Evolutionary conservation across 2,888 invertebrate genomes (phyloP).

Genomic region (Lasioglossum vierecki): DNA sequence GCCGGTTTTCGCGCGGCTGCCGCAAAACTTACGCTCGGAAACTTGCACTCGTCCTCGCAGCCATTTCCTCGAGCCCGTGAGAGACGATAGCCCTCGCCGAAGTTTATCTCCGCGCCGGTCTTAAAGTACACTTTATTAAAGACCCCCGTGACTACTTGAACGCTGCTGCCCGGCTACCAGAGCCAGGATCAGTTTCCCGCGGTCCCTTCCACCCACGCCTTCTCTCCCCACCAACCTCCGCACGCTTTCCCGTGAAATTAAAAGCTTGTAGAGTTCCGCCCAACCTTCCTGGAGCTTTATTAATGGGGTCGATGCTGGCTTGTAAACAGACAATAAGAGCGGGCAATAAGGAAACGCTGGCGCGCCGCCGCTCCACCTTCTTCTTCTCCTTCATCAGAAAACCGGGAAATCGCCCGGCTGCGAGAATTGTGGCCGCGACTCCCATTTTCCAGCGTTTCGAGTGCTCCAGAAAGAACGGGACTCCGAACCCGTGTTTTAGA

Average conservation of each 20-base stretch:
- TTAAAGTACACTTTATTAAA: slow-evolving; percentile 81
- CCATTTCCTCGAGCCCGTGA: slow-evolving; percentile 50
- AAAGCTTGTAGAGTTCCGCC: slow-evolving; percentile 72
- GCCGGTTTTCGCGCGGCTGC: slow-evolving; percentile 23
- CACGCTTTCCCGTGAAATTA: slow-evolving; percentile 70
- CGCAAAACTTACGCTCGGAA: slow-evolving; percentile 70
- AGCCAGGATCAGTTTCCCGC: slow-evolving; percentile 55
- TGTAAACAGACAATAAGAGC: slow-evolving; percentile 65
- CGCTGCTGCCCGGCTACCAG: slow-evolving; percentile 27
- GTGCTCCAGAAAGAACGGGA: not conserved
- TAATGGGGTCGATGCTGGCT: slow-evolving; percentile 66
- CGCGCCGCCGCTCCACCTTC: not conserved
- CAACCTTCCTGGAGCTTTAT: slow-evolving; percentile 62
- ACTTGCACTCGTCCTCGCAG: slow-evolving; percentile 67
- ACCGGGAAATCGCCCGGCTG: slow-evolving; percentile 11
- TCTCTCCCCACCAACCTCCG: slow-evolving; percentile 31
- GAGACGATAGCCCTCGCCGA: slow-evolving; percentile 73
- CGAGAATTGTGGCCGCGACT: slow-evolving; percentile 21
- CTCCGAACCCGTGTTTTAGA: not conserved
- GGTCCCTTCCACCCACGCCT: slow-evolving; percentile 34
- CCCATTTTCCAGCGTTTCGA: not conserved
- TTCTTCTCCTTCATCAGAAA: not conserved
- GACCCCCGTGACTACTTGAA: slow-evolving; percentile 71
- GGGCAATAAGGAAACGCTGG: slow-evolving; percentile 35
- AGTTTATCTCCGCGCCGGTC: slow-evolving; percentile 77